phyloP scores from a whole-genome alignment of 2,888 invertebrate species.

The Mythimna impura region DNA sequence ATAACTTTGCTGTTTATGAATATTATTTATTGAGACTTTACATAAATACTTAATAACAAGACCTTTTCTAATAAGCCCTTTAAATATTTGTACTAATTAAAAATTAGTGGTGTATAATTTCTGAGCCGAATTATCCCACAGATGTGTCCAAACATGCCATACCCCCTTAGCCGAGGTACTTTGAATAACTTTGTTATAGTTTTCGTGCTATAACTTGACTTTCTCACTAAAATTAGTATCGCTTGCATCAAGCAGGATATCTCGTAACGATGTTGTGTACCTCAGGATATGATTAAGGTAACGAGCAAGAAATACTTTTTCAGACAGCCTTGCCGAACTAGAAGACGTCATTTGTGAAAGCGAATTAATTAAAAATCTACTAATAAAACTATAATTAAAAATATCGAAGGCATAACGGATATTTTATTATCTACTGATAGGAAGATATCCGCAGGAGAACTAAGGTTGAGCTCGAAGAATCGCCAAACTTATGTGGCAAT shows the following conservation, averaged over 20 bases:
- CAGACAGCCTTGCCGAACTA: constrained; percentile 39
- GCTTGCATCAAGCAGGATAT: constrained; percentile 57
- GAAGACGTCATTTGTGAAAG: constrained; percentile 41
- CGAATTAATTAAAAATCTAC: background rate
- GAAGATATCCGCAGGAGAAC: too few relatives aligned
- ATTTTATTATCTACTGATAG: too few relatives aligned
- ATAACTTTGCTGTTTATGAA: too few relatives aligned
- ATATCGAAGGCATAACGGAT: background rate
- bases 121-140: background rate
- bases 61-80: too few relatives aligned
- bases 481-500: too few relatives aligned
- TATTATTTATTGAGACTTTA: too few relatives aligned
- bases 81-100: too few relatives aligned
- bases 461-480: too few relatives aligned
- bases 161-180: background rate
- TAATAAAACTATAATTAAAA: background rate
- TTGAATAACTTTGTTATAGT: background rate
- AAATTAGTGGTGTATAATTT: too few relatives aligned
- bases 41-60: too few relatives aligned
- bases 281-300: constrained; percentile 54
- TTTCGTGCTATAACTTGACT: constrained; percentile 3
- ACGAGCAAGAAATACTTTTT: constrained; percentile 33
- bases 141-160: background rate
- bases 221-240: constrained; percentile 32
- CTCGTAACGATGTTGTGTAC: constrained; percentile 48